These are phyloP conservation scores for Varroa destructor DNA, from an alignment of 1,140 invertebrate genomes.

Conservation along the genomic window DNA sequence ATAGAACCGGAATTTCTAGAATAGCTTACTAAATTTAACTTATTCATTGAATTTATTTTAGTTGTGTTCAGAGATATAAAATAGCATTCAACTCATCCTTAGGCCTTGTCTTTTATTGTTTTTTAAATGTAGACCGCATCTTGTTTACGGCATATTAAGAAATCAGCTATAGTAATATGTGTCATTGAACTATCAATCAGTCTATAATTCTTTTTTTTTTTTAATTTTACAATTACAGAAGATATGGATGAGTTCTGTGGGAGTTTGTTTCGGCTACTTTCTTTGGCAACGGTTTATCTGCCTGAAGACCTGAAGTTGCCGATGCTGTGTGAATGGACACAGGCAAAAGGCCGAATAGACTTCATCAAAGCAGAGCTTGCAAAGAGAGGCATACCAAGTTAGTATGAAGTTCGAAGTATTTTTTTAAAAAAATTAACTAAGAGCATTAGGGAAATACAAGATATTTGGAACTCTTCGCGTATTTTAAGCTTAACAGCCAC, in stretches of 20 bases:
- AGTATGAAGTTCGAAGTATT: constrained; percentile 27
- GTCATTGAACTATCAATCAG: too few relatives aligned
- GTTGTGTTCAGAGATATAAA: too few relatives aligned
- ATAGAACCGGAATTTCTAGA: too few relatives aligned
- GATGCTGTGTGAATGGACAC: constrained; percentile 8
- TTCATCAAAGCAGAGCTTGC: constrained; percentile 17
- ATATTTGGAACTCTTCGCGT: constrained; percentile 25
- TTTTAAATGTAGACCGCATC: too few relatives aligned
- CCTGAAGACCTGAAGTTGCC: constrained; percentile 11
- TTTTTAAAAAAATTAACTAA: background rate
- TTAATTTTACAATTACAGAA: background rate
- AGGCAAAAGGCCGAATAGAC: constrained; percentile 16
- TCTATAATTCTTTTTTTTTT: too few relatives aligned
- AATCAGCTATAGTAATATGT: too few relatives aligned
- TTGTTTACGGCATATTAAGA: too few relatives aligned
- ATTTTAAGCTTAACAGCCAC: background rate
- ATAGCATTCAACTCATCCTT: too few relatives aligned
- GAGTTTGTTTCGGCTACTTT: background rate
- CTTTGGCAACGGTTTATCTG: constrained; percentile 1
- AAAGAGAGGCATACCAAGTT: constrained; percentile 18
- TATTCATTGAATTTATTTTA: too few relatives aligned
- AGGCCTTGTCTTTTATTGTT: too few relatives aligned
- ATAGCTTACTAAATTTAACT: too few relatives aligned
- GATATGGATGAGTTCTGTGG: constrained; percentile 16
- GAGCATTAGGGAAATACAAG: too few relatives aligned